Percentiles rank a stretch among this genome's conserved stretches.
These are phyloP conservation scores for Onychomys arenicola DNA, from an alignment of 2,797 vertebrate genomes.

Conservation along the genomic window DNA sequence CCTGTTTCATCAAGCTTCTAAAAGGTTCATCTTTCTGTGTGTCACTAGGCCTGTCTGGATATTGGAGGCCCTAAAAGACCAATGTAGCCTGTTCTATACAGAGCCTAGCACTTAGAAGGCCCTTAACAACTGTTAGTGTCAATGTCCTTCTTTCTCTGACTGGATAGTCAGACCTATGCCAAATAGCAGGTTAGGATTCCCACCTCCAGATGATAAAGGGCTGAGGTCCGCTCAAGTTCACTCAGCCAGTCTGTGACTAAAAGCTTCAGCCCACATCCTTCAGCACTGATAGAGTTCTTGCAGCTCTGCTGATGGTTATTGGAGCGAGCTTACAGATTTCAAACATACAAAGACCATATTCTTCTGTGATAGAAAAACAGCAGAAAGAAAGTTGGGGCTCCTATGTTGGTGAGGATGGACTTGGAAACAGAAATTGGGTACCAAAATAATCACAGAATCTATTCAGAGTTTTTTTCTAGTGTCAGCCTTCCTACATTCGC, in stretches of 20 bases:
- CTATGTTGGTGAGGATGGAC: not conserved
- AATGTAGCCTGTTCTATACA: not conserved
- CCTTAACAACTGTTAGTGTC: not conserved
- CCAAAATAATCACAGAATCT: conserved; percentile 1
- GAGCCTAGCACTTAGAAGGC: not conserved
- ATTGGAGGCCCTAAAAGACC: not conserved
- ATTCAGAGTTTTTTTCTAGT: conserved; percentile 20
- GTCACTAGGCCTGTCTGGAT: not conserved
- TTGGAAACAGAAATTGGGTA: not conserved
- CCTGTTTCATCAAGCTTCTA: not conserved
- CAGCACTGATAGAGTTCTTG: not conserved
- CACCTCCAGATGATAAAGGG: not conserved
- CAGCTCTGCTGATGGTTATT: not conserved
- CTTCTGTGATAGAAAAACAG: conserved; percentile 9
- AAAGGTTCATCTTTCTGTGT: not conserved
- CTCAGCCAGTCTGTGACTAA: not conserved
- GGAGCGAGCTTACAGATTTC: not conserved
- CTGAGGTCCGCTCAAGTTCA: not conserved
- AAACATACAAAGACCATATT: not conserved
- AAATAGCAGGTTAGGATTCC: not conserved
- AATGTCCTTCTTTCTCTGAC: not conserved
- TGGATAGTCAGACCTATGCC: not conserved
- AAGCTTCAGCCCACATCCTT: conserved; percentile 10
- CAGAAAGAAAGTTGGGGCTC: not conserved
- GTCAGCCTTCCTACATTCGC: not conserved